phyloP scores from a whole-genome alignment of 2,113 vertebrate species.

The Microcebus lehilahytsara region DNA sequence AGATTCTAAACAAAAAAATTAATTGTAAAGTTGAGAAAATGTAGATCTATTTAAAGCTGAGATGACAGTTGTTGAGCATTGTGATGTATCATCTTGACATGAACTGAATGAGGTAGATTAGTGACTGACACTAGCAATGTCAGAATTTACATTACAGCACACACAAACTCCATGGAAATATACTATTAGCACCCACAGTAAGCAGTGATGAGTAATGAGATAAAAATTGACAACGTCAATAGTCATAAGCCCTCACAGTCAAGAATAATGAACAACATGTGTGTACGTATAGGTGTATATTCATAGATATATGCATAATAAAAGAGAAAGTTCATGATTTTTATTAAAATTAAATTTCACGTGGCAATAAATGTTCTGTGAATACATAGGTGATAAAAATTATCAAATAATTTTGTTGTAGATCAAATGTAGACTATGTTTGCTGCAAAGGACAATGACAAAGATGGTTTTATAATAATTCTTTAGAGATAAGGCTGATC shows the following conservation, averaged over 20 bases:
- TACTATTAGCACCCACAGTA: conserved; percentile 83
- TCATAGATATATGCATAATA: conserved; percentile 53
- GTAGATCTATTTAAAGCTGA: conserved; percentile 90
- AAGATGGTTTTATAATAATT: neutral
- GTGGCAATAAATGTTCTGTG: conserved; percentile 44
- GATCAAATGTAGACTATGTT: conserved; percentile 51
- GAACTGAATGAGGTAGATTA: conserved; percentile 91
- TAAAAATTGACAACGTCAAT: conserved; percentile 93
- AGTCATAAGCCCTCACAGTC: conserved; percentile 88
- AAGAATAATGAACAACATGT: conserved; percentile 88
- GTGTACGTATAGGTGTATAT: conserved; percentile 43
- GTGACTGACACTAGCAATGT: conserved; percentile 86
- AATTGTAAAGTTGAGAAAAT: conserved; percentile 81
- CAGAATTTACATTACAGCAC: conserved; percentile 87
- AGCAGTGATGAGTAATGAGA: conserved; percentile 89
- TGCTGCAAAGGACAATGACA: conserved; percentile 5
- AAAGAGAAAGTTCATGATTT: conserved; percentile 64
- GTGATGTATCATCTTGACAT: conserved; percentile 90
- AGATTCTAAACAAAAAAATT: conserved; percentile 57
- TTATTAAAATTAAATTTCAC: conserved; percentile 70
- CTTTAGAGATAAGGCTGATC: neutral
- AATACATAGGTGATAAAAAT: conserved; percentile 62
- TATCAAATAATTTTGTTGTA: conserved; percentile 27
- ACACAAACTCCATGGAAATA: conserved; percentile 86
- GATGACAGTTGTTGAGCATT: conserved; percentile 88